Percentiles rank a stretch among this genome's conserved stretches.
Evolutionary conservation across 2,797 vertebrate species (phyloP).

Genomic region (Sibirionetta formosa): DNA sequence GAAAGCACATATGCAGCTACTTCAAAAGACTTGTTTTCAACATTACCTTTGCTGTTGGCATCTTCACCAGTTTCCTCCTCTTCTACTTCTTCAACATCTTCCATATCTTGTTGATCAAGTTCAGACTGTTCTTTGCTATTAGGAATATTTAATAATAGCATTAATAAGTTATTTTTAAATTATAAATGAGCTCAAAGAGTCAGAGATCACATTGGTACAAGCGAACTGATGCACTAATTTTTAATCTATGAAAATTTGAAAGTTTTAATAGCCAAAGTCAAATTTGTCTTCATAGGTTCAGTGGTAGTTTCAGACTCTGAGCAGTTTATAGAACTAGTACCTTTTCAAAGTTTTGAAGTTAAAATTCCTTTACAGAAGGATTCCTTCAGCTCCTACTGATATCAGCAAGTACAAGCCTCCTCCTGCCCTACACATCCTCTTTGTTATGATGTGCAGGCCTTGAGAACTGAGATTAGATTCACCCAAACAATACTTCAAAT

Average conservation of each 20-base stretch:
- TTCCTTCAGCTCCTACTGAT: background rate
- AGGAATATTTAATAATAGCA: slow-evolving; percentile 20
- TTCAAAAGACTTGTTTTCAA: background rate
- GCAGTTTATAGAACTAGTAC: background rate
- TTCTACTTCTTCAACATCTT: slow-evolving; percentile 98
- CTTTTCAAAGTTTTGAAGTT: background rate
- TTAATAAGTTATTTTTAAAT: background rate
- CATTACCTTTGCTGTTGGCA: slow-evolving; percentile 94
- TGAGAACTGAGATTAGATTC: background rate
- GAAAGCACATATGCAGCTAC: background rate
- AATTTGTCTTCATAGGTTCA: background rate
- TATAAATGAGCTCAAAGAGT: background rate
- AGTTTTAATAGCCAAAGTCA: background rate
- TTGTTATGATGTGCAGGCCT: background rate
- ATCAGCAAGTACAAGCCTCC: background rate
- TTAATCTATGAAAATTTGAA: background rate
- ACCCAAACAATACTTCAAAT: background rate
- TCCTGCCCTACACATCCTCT: background rate
- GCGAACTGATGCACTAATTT: background rate
- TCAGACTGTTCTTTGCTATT: slow-evolving; percentile 96
- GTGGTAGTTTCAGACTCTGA: background rate
- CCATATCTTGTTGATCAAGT: slow-evolving; percentile 98
- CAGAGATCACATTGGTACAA: background rate
- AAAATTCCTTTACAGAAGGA: background rate
- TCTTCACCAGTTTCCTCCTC: slow-evolving; percentile 97